Evolutionary conservation across 2,888 invertebrate species (phyloP), one percentile per base, ranked within the genome.

Genomic region (Ochropleura leucogaster): DNA sequence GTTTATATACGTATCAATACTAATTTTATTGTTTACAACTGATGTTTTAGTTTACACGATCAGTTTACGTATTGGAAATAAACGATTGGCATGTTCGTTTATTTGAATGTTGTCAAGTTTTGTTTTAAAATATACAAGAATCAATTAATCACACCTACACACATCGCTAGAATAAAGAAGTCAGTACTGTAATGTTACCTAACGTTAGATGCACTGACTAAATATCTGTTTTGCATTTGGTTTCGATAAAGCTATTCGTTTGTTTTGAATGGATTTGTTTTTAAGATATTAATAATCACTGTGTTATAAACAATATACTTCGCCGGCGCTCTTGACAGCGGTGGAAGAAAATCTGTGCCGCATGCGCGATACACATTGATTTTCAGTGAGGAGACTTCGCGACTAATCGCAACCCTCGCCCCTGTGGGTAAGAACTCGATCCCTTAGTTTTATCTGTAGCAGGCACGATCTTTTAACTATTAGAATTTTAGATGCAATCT

Each of bases 341-440:
- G 84, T 80, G 86, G 85, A 79, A 83, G 79, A 79, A 85, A 82
- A 81, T 72, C 64, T 44, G 55, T 62, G 81, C 88, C 95, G 95
- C 95, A 95, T 94, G 95, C 95, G 95, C 87, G 91, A 40, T 80
- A 55, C 60, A 55, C 92, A 95, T 96, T 92, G 95, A 96, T 96
- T 95, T 94, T 94, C 91, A 94, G 92, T 90, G 92, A 89, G 85
- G 91, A 85, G 86, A 85, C 83, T 62, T 68, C 14, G 30, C 30
- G 30, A 30, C 30, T 30, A 30, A 30, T 30, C 30, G 18, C 40
- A 42, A 49, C 53, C 51, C 57, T 69, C 47, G 10, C 20, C 51
- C 12, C 30, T 7, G 20, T 18, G 18, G 44, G 46, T 20, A n/a
- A 67, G 66, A 40, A 68, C 30, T 60, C 69, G 42, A 68, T 65